Evolutionary conservation across 2,888 invertebrate genomes (phyloP), one percentile per base, ranked within the genome.

Genomic region (Yponomeuta plumbellus): DNA sequence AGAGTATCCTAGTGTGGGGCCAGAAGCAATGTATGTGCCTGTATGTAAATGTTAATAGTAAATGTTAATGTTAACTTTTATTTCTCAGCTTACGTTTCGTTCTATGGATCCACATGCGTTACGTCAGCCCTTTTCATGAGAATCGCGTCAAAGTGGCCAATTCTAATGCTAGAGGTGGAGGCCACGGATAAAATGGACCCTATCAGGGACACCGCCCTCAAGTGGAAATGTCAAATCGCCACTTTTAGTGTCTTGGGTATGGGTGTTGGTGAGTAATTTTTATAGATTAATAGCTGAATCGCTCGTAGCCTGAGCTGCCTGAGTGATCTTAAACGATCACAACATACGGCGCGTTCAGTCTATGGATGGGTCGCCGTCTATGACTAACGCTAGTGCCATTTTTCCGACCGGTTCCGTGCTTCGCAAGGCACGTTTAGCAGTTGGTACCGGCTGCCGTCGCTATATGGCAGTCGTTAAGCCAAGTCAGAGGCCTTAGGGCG

Each of bases 141-240:
- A 0, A 68, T 82, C 4, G 77, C 81, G 11, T 68, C 66, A 2
- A 83, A 76, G 71, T 86, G 86, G 85, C 76, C 78, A 8, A 26
- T 39, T 2, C 68, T 86, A 2, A 70, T 80, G 66, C 75, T 71
- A 17, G 72, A 79, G 26, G 71, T 86, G 5, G 67, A 69, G 0
- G 69, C 73, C 11, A 75, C 77, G 3, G 58, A 68, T 1, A 69
- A 84, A 5, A 72, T 82, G 26, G 76, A 79, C 23, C 61, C 26
- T 17, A 80, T 83, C 58, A 65, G 77, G 1, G 79, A 85, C 68
- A 61, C 69, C 0, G 67, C 62, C 8, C 52, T 81, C 1, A 71
- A 73, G 6, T 67, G 65, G 2, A 80, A 75, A 68, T 78, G 83
- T 66, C 71, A 75, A 11, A 64, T 71, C 0, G 70, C 72, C 2